Percentiles rank a stretch among this genome's conserved stretches.
These are phyloP conservation scores for Tenthredo distinguenda DNA, from an alignment of 2,888 invertebrate species.

Conservation along the genomic window DNA sequence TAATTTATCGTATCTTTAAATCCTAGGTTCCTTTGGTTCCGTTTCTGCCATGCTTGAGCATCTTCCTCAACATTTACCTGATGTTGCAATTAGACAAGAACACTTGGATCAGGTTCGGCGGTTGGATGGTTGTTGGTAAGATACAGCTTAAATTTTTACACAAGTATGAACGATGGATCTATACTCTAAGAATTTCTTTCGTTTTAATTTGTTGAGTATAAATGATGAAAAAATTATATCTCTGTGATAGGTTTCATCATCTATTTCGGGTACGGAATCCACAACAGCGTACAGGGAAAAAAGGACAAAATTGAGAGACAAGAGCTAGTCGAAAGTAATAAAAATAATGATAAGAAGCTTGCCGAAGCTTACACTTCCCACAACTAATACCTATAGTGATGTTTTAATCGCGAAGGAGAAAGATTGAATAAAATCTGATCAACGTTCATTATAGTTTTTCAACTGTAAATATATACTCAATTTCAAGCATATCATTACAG, in stretches of 20 bases:
- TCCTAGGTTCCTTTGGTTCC: conserved; percentile 92
- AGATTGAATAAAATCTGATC: neutral
- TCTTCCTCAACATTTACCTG: conserved; percentile 92
- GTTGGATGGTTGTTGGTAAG: conserved; percentile 91
- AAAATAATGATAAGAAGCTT: neutral
- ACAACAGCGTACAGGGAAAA: conserved; percentile 85
- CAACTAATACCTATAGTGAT: neutral
- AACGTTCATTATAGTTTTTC: neutral
- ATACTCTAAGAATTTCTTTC: neutral
- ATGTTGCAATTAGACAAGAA: conserved; percentile 92
- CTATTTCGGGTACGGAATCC: conserved; percentile 92
- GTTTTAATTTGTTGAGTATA: conserved; percentile 9
- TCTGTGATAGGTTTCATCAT: conserved; percentile 86
- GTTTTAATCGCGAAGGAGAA: neutral
- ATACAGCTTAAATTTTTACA: neutral
- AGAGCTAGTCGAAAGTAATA: conserved; percentile 19
- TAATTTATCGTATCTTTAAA: conserved; percentile 54
- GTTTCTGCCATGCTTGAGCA: conserved; percentile 89
- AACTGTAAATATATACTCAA: neutral
- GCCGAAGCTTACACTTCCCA: neutral
- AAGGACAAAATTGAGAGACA: conserved; percentile 63
- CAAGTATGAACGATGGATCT: no score
- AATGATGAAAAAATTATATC: neutral
- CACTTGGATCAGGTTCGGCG: conserved; percentile 93
- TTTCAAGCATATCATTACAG: neutral